Evolutionary conservation across 2,888 invertebrate species (phyloP).

Genomic region (Phragmatobia fuliginosa): DNA sequence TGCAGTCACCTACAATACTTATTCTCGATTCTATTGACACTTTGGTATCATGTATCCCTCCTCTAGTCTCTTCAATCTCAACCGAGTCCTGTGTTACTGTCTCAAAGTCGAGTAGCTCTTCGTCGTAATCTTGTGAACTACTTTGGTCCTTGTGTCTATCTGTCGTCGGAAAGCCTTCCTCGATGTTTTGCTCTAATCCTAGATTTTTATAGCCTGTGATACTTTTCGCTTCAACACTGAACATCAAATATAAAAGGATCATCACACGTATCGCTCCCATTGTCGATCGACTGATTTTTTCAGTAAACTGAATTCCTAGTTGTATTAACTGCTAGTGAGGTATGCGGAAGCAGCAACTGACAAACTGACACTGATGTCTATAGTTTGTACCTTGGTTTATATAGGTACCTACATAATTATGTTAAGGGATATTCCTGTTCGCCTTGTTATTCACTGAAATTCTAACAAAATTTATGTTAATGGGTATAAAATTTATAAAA

Average conservation of each 20-base stretch:
- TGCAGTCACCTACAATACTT: neutral
- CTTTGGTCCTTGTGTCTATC: neutral
- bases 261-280: slow-evolving; percentile 29
- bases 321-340: neutral
- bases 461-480: too few species aligned
- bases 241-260: slow-evolving; percentile 23
- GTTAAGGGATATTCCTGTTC: too few species aligned
- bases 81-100: neutral
- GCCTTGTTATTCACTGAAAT: too few species aligned
- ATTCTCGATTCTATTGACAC: neutral
- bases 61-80: neutral
- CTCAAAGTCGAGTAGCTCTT: neutral
- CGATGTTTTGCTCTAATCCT: neutral
- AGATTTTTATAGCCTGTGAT: neutral
- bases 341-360: neutral
- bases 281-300: slow-evolving; percentile 7
- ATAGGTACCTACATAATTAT: too few species aligned
- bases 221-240: slow-evolving; percentile 21
- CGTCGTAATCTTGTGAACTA: neutral
- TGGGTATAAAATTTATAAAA: too few species aligned
- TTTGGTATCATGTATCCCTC: neutral
- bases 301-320: neutral
- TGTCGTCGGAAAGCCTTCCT: neutral
- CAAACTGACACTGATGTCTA: neutral
- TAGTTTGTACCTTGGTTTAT: too few species aligned